phyloP scores from a whole-genome alignment of 2,797 vertebrate genomes.

The Tadarida brasiliensis region DNA sequence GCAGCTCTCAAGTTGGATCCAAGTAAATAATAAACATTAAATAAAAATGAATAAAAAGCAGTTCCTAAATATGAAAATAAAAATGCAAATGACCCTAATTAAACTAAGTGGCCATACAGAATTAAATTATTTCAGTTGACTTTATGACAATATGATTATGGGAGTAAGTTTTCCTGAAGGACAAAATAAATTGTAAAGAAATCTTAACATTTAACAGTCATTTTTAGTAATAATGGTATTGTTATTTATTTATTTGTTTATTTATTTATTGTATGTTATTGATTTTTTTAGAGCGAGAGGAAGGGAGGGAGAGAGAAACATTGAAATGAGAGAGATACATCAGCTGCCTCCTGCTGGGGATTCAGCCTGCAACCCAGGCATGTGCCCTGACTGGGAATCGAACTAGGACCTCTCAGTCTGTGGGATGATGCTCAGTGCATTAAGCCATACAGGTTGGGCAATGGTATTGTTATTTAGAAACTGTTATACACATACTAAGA shows the following conservation, averaged over 20 bases:
- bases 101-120: background rate
- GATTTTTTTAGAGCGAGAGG: no score
- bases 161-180: background rate
- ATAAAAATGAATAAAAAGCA: slow-evolving; percentile 41
- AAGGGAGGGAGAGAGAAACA: no score
- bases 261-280: background rate
- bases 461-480: slow-evolving; percentile 35
- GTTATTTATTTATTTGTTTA: background rate
- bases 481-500: background rate
- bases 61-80: background rate
- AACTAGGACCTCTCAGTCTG: no score
- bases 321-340: no score
- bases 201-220: background rate
- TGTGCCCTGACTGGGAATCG: no score
- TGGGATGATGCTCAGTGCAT: no score
- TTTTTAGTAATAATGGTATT: background rate
- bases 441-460: no score
- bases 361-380: no score
- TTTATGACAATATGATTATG: background rate
- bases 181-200: slow-evolving; percentile 21
- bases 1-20: background rate
- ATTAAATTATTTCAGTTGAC: slow-evolving; percentile 29
- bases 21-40: slow-evolving; percentile 37
- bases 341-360: no score
- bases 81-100: background rate